phyloP scores from a whole-genome alignment of 1,140 invertebrate species.

The Physella acuta region DNA sequence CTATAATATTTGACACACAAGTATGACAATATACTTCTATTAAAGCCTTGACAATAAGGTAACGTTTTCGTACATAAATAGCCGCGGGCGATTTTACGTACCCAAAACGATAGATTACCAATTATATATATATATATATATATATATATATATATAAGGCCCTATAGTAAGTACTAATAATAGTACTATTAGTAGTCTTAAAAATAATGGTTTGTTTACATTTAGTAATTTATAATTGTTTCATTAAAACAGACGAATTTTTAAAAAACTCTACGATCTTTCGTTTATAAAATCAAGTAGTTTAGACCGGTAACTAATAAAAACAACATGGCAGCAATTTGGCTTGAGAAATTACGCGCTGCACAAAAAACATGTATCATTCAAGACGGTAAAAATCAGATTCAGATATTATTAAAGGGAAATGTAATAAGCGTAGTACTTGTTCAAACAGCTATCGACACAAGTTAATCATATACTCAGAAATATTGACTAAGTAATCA shows the following conservation, averaged over 20 bases:
- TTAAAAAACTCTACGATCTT: neutral
- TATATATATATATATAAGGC: neutral
- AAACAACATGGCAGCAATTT: constrained; percentile 27
- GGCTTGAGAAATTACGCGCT: constrained; percentile 21
- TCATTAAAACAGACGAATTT: neutral
- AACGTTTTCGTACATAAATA: too few species aligned
- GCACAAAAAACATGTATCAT: constrained; percentile 28
- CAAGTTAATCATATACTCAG: neutral
- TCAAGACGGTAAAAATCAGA: constrained; percentile 34
- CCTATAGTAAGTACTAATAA: neutral
- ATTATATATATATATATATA: too few species aligned
- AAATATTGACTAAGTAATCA: neutral
- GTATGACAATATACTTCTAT: too few species aligned
- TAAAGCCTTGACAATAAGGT: too few species aligned
- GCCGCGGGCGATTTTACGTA: too few species aligned
- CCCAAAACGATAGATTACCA: too few species aligned
- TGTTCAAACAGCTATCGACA: neutral
- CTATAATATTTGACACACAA: too few species aligned
- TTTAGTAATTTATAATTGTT: too few species aligned
- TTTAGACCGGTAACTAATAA: constrained; percentile 25
- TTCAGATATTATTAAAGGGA: constrained; percentile 23
- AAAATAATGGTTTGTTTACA: too few species aligned
- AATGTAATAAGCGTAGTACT: neutral
- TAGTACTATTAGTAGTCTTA: neutral
- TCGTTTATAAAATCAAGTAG: neutral